phyloP scores from a whole-genome alignment of 2,888 invertebrate genomes.

The Cephus pygmeus region DNA sequence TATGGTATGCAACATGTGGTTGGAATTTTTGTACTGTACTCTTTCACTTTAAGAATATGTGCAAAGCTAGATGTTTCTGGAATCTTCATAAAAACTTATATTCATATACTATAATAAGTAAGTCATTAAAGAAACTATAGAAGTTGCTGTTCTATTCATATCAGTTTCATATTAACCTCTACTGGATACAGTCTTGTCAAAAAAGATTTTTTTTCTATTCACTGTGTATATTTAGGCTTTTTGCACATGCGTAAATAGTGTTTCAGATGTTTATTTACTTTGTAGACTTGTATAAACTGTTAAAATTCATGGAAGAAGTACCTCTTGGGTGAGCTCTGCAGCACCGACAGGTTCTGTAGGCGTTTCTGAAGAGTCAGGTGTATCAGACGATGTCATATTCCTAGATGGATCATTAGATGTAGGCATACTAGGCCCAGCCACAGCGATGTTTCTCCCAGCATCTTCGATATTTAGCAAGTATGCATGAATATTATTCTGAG shows the following conservation, averaged over 20 bases:
- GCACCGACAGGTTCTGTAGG: constrained; percentile 41
- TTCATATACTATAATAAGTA: not conserved
- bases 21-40: too few species aligned
- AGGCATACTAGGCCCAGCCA: constrained; percentile 47
- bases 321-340: constrained; percentile 66
- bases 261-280: not conserved
- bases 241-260: not conserved
- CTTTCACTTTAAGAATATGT: not conserved
- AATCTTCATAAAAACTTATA: not conserved
- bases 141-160: not conserved
- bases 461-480: constrained; percentile 73
- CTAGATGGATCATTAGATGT: constrained; percentile 41
- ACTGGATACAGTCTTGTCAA: not conserved
- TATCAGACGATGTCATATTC: constrained; percentile 43
- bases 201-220: not conserved
- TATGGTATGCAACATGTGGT: not conserved
- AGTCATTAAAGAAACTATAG: not conserved
- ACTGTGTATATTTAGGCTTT: not conserved
- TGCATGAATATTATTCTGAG: constrained; percentile 70
- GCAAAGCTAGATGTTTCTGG: not conserved
- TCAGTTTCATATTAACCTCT: not conserved
- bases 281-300: not conserved
- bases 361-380: constrained; percentile 41
- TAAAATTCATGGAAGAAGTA: constrained; percentile 33
- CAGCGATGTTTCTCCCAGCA: constrained; percentile 42